Percentiles rank a stretch among this genome's conserved stretches.
phyloP scores from a whole-genome alignment of 2,888 invertebrate genomes.

The Mesorhabditis spiculigera region DNA sequence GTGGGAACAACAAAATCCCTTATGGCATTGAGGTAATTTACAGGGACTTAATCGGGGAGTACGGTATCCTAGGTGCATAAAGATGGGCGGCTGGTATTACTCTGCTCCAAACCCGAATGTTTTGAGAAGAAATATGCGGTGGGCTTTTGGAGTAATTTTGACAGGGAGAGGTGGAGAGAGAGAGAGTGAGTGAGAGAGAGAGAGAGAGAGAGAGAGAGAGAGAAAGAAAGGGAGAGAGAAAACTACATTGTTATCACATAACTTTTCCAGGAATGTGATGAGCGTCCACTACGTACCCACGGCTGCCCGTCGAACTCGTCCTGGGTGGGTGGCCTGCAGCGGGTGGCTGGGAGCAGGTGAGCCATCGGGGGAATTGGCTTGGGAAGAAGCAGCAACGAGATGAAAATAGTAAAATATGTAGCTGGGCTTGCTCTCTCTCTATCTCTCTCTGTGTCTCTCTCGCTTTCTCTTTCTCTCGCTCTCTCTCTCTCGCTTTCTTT shows the following conservation, averaged over 20 bases:
- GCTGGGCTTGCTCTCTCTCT: too few relatives aligned
- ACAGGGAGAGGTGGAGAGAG: too few relatives aligned
- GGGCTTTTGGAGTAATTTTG: background rate
- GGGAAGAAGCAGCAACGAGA: too few relatives aligned
- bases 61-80: constrained; percentile 18
- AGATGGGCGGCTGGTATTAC: constrained; percentile 26
- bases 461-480: too few relatives aligned
- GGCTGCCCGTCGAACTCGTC: constrained; percentile 27
- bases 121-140: constrained; percentile 40
- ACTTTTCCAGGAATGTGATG: constrained; percentile 28
- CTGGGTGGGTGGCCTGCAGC: constrained; percentile 34
- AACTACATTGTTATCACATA: too few relatives aligned
- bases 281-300: constrained; percentile 20
- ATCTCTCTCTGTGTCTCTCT: too few relatives aligned
- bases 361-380: too few relatives aligned
- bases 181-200: too few relatives aligned
- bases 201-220: too few relatives aligned
- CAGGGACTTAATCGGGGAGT: background rate
- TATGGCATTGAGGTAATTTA: constrained; percentile 27
- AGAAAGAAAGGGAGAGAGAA: too few relatives aligned
- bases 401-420: too few relatives aligned
- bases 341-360: background rate
- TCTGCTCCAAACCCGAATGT: constrained; percentile 33
- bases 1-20: constrained; percentile 35
- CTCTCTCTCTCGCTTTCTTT: too few relatives aligned